These are phyloP conservation scores for Synergus itoensis DNA, from an alignment of 2,888 invertebrate genomes.

Conservation along the genomic window DNA sequence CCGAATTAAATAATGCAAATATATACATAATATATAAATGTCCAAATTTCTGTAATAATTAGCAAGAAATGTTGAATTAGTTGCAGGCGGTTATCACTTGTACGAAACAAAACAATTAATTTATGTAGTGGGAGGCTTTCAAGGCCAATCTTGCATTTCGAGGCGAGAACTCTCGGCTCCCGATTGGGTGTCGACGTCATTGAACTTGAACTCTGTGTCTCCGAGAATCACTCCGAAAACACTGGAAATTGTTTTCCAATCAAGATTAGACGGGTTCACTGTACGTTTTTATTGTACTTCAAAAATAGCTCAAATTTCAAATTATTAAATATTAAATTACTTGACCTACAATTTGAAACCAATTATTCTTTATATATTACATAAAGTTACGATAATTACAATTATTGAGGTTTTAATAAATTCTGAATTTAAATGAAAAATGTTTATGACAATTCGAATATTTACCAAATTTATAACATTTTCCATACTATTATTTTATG, in stretches of 20 bases:
- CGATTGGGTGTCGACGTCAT: slow-evolving; percentile 39
- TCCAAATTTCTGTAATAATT: neutral
- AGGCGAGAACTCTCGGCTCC: slow-evolving; percentile 8
- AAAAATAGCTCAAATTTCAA: neutral
- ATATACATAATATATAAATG: no score
- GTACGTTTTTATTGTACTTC: neutral
- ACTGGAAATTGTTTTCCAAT: slow-evolving; percentile 10
- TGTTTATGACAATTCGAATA: no score
- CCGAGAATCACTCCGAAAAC: slow-evolving; percentile 25
- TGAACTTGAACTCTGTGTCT: slow-evolving; percentile 38
- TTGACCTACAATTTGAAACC: neutral
- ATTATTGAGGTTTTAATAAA: neutral
- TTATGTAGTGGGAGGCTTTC: neutral
- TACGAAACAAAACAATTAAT: slow-evolving; percentile 7
- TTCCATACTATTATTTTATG: no score
- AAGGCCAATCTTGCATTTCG: slow-evolving; percentile 34
- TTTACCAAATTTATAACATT: no score
- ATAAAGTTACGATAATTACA: neutral
- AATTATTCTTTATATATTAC: neutral
- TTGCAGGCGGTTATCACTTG: neutral
- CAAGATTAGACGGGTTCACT: slow-evolving; percentile 17
- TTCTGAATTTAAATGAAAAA: neutral
- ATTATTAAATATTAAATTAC: neutral
- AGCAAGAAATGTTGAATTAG: neutral
- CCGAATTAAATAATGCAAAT: neutral